Conservation (phyloP, 2,113 vertebrate species). For the Amphiprion ocellaris region DNA sequence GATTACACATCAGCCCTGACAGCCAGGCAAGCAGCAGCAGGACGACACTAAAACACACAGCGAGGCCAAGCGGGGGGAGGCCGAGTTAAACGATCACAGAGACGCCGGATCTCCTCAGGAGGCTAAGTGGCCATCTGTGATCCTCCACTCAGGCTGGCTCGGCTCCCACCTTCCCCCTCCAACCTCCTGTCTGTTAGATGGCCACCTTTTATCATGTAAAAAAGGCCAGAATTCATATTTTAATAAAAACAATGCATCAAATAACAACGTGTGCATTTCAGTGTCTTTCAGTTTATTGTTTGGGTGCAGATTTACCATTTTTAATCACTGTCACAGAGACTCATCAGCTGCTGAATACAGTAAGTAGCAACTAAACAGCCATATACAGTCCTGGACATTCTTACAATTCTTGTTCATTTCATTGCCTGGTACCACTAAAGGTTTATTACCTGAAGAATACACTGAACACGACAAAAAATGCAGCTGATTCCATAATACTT, state of each 20-base stretch:
- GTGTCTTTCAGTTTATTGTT: too few species aligned
- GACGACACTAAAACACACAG: conserved; percentile 63
- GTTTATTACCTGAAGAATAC: too few species aligned
- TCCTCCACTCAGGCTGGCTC: conserved; percentile 71
- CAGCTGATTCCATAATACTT: too few species aligned
- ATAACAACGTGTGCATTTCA: too few species aligned
- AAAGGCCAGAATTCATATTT: background rate
- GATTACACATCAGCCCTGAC: conserved; percentile 57
- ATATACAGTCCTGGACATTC: too few species aligned
- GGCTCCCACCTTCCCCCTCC: conserved; percentile 44
- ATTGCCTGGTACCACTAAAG: too few species aligned
- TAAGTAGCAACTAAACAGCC: too few species aligned
- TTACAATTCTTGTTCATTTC: too few species aligned
- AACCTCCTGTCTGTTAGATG: conserved; percentile 2
- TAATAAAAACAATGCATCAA: background rate
- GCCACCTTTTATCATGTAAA: background rate
- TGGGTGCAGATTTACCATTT: background rate
- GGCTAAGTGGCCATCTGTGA: conserved; percentile 88
- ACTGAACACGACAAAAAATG: too few species aligned
- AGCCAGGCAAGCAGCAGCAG: conserved; percentile 59
- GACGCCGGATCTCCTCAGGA: conserved; percentile 78
- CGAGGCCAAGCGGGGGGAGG: conserved; percentile 49
- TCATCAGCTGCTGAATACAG: too few species aligned
- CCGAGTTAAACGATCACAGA: conserved; percentile 79
- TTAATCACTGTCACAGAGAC: background rate